Evolutionary conservation across 2,888 invertebrate genomes (phyloP).

Genomic region (Philaethria dido): DNA sequence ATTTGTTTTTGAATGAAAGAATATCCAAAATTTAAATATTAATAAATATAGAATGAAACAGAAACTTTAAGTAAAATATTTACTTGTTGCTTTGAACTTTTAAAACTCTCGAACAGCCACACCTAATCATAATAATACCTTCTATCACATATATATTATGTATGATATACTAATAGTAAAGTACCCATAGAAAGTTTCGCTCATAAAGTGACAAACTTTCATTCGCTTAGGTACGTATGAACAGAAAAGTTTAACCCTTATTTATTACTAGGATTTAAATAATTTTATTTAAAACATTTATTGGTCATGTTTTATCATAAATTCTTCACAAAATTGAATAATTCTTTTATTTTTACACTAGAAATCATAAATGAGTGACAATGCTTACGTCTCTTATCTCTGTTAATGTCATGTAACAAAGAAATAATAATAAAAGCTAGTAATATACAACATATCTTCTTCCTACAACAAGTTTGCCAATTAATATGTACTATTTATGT

Average conservation of each 20-base stretch:
- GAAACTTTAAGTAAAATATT: too few species aligned
- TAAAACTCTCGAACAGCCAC: background rate
- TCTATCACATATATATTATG: constrained; percentile 33
- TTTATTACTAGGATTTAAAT: background rate
- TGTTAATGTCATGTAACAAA: background rate
- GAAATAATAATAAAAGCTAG: constrained; percentile 12
- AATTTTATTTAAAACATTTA: too few species aligned
- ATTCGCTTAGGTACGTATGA: background rate
- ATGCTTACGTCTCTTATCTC: background rate
- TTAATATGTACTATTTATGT: constrained; percentile 21
- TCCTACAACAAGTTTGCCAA: constrained; percentile 11
- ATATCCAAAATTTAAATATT: too few species aligned
- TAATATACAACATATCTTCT: background rate
- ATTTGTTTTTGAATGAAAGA: too few species aligned
- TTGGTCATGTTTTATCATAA: too few species aligned
- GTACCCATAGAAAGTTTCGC: constrained; percentile 32
- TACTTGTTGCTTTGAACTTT: background rate
- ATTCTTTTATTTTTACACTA: background rate
- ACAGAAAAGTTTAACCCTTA: background rate
- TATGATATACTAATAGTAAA: constrained; percentile 2
- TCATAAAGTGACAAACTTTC: constrained; percentile 13
- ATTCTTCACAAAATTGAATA: background rate
- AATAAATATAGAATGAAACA: too few species aligned
- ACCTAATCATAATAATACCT: background rate
- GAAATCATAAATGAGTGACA: background rate